Evolutionary conservation across 53 echinoderm and acorn worm species (phyloP), one percentile per base, ranked within the genome.

Genomic region (Echinometra lucunter): DNA sequence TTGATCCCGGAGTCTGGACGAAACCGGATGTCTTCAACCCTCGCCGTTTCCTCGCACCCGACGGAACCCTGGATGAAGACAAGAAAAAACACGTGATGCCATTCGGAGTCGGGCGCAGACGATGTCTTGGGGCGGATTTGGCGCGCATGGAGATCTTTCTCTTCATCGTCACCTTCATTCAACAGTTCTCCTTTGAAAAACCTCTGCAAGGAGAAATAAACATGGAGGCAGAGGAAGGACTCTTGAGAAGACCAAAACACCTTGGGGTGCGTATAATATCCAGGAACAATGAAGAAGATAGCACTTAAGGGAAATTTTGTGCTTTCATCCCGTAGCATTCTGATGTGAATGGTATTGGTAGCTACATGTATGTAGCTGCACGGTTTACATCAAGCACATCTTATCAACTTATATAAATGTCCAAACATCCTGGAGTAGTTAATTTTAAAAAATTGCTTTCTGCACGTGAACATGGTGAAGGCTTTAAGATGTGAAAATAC

Each of bases 51-150:
- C 75, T 95, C 23, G 38, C 72, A 16, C 6, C 94, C n/a, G 98
- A 98, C 88, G 98, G 98, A 25, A 57, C 95, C 23, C 66, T 95
- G 35, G 89, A 95, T 44, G 37, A 47, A 44, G 74, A 93, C 19
- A 66, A n/a, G 58, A 70, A 28, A 27, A 87, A 67, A 23, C 74
- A 88, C 10, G 88, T 95, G 7, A 89, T 94, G 6, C 57, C 89
- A 18, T 95, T 95, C 58, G 94, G 95, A 1, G 93, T 57, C 34
- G 95, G 95, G 32, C 93, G 95, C 35, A 58, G 95, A 70, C 87
- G 95, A 16, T 95, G 95, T 57, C 32, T 95, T 27, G 95, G 95
- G n/a, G 66, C 93, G 27, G 95, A 93, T 12, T 32, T 95, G 45
- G 93, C 95, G n/a, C 55, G 74, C 23, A 88, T 95, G 40, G 94